phyloP scores from a whole-genome alignment of 1,140 invertebrate species.

The Drosophila sucinea region DNA sequence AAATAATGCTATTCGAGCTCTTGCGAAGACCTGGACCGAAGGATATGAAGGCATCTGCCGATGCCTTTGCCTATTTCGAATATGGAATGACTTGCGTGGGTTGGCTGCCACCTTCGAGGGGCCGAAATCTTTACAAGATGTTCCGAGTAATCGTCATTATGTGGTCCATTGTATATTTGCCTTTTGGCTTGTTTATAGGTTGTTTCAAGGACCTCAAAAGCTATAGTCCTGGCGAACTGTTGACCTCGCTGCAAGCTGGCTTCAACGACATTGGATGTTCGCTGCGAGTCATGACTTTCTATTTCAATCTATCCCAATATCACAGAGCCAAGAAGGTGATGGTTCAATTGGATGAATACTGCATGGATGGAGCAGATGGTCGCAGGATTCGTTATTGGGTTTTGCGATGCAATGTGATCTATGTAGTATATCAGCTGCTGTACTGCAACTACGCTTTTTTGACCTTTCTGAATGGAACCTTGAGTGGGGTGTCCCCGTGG shows the following conservation, averaged over 20 bases:
- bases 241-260: conserved; percentile 41
- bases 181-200: conserved; percentile 35
- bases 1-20: conserved; percentile 31
- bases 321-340: conserved; percentile 24
- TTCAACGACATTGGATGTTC: conserved; percentile 37
- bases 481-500: conserved; percentile 32
- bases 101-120: conserved; percentile 23
- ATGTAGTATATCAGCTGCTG: conserved; percentile 21
- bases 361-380: conserved; percentile 13
- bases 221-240: conserved; percentile 32
- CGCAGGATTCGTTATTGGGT: conserved; percentile 34
- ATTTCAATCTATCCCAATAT: conserved; percentile 16
- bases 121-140: not conserved
- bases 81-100: conserved; percentile 38
- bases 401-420: conserved; percentile 39
- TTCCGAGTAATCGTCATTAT: not conserved
- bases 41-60: conserved; percentile 26
- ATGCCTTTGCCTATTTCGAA: conserved; percentile 38
- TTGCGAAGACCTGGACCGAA: conserved; percentile 18
- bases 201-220: conserved; percentile 34
- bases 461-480: conserved; percentile 19
- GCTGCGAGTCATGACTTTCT: conserved; percentile 15
- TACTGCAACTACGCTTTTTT: conserved; percentile 31
- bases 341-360: conserved; percentile 34
- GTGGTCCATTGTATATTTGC: conserved; percentile 26